Conservation (phyloP, 2,888 invertebrate species). For the Peribatodes rhomboidaria region DNA sequence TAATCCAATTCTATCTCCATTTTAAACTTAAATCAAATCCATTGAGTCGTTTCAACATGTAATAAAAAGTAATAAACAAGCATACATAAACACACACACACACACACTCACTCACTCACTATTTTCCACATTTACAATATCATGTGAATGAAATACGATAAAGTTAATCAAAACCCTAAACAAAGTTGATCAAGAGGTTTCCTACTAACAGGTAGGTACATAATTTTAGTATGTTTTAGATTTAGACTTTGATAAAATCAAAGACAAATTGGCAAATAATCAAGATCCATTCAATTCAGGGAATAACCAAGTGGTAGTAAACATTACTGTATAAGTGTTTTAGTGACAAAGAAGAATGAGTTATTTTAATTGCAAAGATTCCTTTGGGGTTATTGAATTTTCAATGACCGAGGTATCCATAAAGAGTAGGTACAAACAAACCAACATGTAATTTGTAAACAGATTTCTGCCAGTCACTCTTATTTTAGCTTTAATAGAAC, state of each 20-base stretch:
- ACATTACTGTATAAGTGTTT: slow-evolving; percentile 4
- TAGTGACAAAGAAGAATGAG: slow-evolving; percentile 7
- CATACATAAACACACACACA: too few species aligned
- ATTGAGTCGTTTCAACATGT: too few species aligned
- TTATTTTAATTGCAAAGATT: slow-evolving; percentile 12
- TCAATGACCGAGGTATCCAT: background rate
- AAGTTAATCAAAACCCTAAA: too few species aligned
- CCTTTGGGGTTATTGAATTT: slow-evolving; percentile 4
- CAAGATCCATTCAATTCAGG: slow-evolving; percentile 14
- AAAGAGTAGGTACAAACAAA: background rate
- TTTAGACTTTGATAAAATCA: background rate
- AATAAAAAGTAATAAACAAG: too few species aligned
- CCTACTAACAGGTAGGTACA: too few species aligned
- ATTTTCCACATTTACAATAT: too few species aligned
- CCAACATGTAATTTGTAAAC: slow-evolving; percentile 10
- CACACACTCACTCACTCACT: too few species aligned
- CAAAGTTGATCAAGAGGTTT: too few species aligned
- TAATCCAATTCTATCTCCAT: too few species aligned
- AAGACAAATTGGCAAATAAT: slow-evolving; percentile 18
- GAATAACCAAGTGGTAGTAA: slow-evolving; percentile 6
- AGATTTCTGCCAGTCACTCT: slow-evolving; percentile 16
- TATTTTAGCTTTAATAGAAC: slow-evolving; percentile 26
- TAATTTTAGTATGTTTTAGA: background rate
- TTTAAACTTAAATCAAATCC: too few species aligned
- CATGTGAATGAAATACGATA: too few species aligned